Conservation (phyloP, 1,140 invertebrate species). For the Agrypnia vestita region DNA sequence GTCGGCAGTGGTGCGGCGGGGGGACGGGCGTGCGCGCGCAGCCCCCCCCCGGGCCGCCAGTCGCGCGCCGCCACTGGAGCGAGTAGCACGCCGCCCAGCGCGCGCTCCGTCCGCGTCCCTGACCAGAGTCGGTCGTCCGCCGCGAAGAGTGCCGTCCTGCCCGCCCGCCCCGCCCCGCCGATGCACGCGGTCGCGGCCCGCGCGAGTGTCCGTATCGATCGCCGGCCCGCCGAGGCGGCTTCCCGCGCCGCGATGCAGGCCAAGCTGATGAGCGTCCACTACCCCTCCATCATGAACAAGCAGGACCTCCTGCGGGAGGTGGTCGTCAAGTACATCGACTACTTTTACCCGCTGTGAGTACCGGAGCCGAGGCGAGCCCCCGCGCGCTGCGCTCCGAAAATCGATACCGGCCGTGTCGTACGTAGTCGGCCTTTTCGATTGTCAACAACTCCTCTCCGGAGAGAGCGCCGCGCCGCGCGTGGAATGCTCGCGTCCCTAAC, state of each 20-base stretch:
- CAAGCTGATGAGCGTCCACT: constrained; percentile 74
- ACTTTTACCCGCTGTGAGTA: constrained; percentile 79
- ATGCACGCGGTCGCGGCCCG: constrained; percentile 64
- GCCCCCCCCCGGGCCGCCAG: constrained; percentile 39
- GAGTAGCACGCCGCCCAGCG: constrained; percentile 60
- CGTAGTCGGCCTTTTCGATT: background rate
- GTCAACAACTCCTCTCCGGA: constrained; percentile 3
- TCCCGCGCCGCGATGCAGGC: constrained; percentile 67
- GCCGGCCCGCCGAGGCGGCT: constrained; percentile 41
- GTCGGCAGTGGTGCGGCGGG: background rate
- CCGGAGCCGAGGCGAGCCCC: too few species aligned
- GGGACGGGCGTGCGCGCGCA: constrained; percentile 62
- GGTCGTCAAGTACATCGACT: constrained; percentile 79
- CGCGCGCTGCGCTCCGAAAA: constrained; percentile 25
- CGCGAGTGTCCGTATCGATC: constrained; percentile 61
- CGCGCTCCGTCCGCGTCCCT: constrained; percentile 59
- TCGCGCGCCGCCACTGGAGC: constrained; percentile 48
- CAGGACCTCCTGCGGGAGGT: constrained; percentile 78
- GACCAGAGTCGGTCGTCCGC: constrained; percentile 61
- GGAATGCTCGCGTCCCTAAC: background rate
- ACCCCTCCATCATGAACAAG: constrained; percentile 77
- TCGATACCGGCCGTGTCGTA: constrained; percentile 5
- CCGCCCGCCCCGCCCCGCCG: constrained; percentile 66
- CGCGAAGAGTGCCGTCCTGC: constrained; percentile 25
- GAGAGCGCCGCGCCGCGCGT: background rate